Base-by-base conservation (phyloP, 1,140 invertebrate species). In the Drosophila bipectinata region DNA sequence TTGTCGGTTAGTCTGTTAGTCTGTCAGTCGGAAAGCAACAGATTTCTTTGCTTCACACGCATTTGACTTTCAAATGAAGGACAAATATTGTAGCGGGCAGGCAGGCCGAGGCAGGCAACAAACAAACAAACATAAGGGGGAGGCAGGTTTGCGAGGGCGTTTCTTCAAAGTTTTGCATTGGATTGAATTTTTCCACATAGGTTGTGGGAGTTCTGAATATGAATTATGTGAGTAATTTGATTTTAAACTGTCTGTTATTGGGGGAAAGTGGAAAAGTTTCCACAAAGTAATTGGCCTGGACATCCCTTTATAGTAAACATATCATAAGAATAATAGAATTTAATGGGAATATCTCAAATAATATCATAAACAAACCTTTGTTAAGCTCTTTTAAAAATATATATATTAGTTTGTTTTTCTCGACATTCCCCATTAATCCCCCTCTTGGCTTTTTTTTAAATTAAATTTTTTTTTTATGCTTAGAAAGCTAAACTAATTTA, bases 61-160 rank as follows among this genome's bases (percentile, higher is more conserved):
- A 88, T 88, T 88, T 88, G 83, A 88, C 83, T 88, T 88, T 88
- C 83, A 88, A 88, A 88, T 88, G 83, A 88, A 88, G 83, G 83
- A 88, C 83, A 88, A 88, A 88, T 88, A 88, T 87, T 87, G 78
- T 76, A 79, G 21, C 21, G 18, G 18, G 18, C 18, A 1, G 1
- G 18, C 55, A 67, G 76, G 51, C 62, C 72, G 79, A 71, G 68
- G 59, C 73, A 72, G 58, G 58, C 79, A 71, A 51, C 56, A 79
- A 80, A 52, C 72, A 83, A 49, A 73, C 61, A 75, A 76, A 68
- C 52, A 47, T 47, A 10, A 18, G 44, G 67, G 56, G 60, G 37
- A 72, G 51, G 66, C 48, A 48, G 44, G 44, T 56, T 44, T 71
- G 52, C 64, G 74, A 85, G 78, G 82, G 82, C 78, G 81, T 74